Evolutionary conservation across 1,140 invertebrate genomes (phyloP), one percentile per base, ranked within the genome.

Genomic region (Ectropis grisescens): DNA sequence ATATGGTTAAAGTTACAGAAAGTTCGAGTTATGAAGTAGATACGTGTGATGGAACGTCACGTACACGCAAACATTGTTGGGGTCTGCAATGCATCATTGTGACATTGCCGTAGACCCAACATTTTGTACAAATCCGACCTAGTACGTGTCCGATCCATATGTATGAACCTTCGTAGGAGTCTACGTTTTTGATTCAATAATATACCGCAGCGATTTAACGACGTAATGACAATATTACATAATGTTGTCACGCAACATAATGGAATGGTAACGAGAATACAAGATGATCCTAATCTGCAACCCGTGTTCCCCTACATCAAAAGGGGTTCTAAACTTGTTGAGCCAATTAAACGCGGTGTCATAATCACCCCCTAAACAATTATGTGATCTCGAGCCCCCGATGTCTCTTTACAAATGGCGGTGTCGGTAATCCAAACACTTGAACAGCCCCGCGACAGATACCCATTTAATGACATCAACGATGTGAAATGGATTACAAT

Each of bases 341-440:
- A 72, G 62, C 52, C 64, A 59, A 75, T 76, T 72, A 67, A 71
- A 64, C 51, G 55, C 43, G 54, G 43, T 44, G 50, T 56, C 64
- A 68, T 67, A 68, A 66, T 58, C 47, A 45, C 62, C 61, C 65
- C 69, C 68, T 57, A 55, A 70, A 64, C 64, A 72, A 72, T 80
- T 74, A 72, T 68, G 66, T 60, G 51, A 67, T 64, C 58, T 62
- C 33, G 37, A 48, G 38, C 38, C 58, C 57, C 58, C 50, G 53
- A 58, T 55, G 56, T 49, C 52, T 59, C 47, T n/a, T n/a, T 55
- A 57, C 57, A 66, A 58, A 66, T 54, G 55, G 51, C 51, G 47
- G 16, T 19, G 16, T 19, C 16, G 16, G 16, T 37, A 58, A 64
- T 61, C 14, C 34, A 25, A 41, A 41, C 31, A 35, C 39, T 54